Conservation (phyloP, 2,113 vertebrate genomes). For the Sinocyclocheilus rhinocerous region DNA sequence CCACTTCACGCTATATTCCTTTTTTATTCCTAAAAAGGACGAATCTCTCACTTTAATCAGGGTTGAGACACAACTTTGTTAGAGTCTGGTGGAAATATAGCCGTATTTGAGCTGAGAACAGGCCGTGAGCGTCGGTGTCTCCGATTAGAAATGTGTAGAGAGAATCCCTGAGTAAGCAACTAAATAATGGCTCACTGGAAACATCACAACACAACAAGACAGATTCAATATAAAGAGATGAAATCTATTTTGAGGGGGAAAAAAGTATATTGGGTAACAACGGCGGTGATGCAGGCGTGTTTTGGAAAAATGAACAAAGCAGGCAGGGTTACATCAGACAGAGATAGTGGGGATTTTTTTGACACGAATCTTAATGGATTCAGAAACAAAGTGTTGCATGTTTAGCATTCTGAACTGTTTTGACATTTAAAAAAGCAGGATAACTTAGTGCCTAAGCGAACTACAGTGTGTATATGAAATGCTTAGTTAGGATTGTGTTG, state of each 20-base stretch:
- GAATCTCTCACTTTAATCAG: constrained; percentile 48
- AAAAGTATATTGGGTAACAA: constrained; percentile 48
- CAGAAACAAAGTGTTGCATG: not conserved
- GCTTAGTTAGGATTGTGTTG: too few relatives aligned
- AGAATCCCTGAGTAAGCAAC: constrained; percentile 57
- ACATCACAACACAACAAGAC: constrained; percentile 48
- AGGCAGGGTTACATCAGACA: not conserved
- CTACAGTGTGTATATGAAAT: not conserved
- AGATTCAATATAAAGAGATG: constrained; percentile 50
- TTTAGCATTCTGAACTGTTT: constrained; percentile 2
- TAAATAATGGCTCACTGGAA: constrained; percentile 46
- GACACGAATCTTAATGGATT: constrained; percentile 8
- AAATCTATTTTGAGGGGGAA: constrained; percentile 47
- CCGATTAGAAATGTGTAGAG: constrained; percentile 45
- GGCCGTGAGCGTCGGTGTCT: constrained; percentile 17
- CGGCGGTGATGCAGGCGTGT: not conserved
- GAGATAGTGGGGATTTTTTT: not conserved
- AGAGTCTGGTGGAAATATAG: constrained; percentile 38
- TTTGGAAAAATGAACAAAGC: constrained; percentile 18
- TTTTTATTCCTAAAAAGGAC: constrained; percentile 1
- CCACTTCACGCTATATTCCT: not conserved
- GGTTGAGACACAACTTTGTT: constrained; percentile 37
- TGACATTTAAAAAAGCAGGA: not conserved
- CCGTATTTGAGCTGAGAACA: constrained; percentile 26
- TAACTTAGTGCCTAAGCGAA: not conserved